Base-by-base conservation (phyloP, 1,140 invertebrate genomes). In the Psix sp. region DNA sequence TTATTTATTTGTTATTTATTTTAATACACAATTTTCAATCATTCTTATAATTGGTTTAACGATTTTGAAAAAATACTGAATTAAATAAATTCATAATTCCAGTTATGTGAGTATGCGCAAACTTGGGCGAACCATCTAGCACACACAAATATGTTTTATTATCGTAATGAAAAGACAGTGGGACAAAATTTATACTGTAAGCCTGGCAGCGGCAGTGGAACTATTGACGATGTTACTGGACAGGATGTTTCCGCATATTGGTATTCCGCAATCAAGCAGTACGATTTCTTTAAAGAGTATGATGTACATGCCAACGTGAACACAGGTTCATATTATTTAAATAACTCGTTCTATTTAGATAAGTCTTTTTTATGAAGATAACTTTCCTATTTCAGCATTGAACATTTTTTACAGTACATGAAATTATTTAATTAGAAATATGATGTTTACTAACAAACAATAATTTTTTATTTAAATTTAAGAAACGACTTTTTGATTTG, bases 171-270 rank as follows among this genome's bases (percentile, higher is more conserved):
- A 78, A 88, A 90, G 56, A 91, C 91, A 56, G 90, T 94, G 9
- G 93, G 93, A 11, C 92, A 94, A 81, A 94, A 94, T 86, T 86
- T 94, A 10, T 94, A 93, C 79, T 93, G 92, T 80, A 86, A 91
- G 35, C 90, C 91, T 2, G 90, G 91, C n/a, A 91, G 90, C 76
- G 88, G 88, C n/a, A 36, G 42, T 10, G 36, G 26, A 29, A 79
- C 91, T 14, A 89, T 90, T 29, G 89, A 88, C 31, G 92, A 93
- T 66, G 88, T 93, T 36, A 90, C 91, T 60, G 94, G 93, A 5
- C 92, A 94, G 87, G 93, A 95, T 86, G 93, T 94, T 2, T 91
- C 93, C 4, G 91, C 93, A n/a, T 94, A 95, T 72, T 96, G 94
- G 94, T 96, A 96, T 78, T 92, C 92, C 38, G 93, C 94, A 16